Conservation (phyloP, 2,113 vertebrate species). For the Pan paniscus region DNA sequence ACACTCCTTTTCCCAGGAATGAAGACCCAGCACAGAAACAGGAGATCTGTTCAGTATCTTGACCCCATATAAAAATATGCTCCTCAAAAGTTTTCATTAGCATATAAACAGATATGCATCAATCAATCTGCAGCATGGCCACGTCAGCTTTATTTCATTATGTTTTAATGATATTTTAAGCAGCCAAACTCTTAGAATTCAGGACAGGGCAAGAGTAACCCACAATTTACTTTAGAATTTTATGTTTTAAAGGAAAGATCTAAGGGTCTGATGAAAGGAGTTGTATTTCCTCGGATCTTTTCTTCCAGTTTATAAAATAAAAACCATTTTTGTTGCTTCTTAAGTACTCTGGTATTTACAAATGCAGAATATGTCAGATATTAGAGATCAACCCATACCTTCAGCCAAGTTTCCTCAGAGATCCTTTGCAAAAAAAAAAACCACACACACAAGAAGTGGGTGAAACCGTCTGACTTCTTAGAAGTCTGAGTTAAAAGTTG, state of each 20-base stretch:
- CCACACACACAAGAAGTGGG: background rate
- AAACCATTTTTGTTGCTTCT: background rate
- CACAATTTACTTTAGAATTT: background rate
- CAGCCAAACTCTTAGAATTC: background rate
- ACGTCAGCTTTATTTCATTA: background rate
- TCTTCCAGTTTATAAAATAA: background rate
- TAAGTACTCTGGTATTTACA: background rate
- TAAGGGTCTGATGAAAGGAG: background rate
- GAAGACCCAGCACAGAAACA: conserved; percentile 44
- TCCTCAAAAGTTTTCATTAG: background rate
- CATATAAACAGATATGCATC: background rate
- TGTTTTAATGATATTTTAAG: background rate
- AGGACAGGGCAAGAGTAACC: background rate
- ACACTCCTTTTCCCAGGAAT: conserved; percentile 83
- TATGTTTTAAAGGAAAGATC: background rate
- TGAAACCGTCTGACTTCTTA: background rate
- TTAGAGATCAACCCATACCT: background rate
- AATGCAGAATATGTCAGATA: background rate
- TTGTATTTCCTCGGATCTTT: background rate
- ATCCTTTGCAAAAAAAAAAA: background rate
- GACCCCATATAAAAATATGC: background rate
- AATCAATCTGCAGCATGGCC: background rate
- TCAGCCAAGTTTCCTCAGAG: background rate
- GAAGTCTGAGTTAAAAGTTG: background rate
- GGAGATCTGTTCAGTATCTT: background rate